Conservation (phyloP, 2,888 invertebrate genomes). For the Sialis fuliginosa region DNA sequence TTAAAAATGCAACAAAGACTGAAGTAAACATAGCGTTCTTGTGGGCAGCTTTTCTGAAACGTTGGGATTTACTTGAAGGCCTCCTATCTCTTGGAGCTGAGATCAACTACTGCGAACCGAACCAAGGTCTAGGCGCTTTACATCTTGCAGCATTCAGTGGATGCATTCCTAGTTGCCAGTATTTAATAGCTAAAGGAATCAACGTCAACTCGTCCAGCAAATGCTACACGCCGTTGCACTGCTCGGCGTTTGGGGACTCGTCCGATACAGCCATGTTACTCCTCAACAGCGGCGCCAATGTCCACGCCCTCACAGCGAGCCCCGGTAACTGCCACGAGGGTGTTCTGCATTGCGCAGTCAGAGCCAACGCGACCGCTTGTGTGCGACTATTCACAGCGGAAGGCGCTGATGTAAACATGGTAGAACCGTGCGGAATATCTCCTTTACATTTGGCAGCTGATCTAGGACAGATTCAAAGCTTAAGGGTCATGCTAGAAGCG, state of each 20-base stretch:
- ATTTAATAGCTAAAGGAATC: slow-evolving; percentile 46
- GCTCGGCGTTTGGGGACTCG: slow-evolving; percentile 78
- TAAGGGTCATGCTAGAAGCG: slow-evolving; percentile 55
- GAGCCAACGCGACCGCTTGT: slow-evolving; percentile 69
- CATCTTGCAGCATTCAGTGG: slow-evolving; percentile 66
- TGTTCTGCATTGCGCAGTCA: slow-evolving; percentile 67
- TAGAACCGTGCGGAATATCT: slow-evolving; percentile 59
- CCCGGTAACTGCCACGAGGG: slow-evolving; percentile 48
- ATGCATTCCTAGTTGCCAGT: slow-evolving; percentile 50
- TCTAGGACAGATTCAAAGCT: slow-evolving; percentile 55
- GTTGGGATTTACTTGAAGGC: slow-evolving; percentile 43
- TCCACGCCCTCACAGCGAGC: slow-evolving; percentile 43
- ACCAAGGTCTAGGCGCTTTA: slow-evolving; percentile 51
- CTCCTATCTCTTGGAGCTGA: slow-evolving; percentile 52
- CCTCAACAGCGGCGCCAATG: slow-evolving; percentile 49
- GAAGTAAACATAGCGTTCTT: slow-evolving; percentile 56
- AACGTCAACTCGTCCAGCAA: slow-evolving; percentile 51
- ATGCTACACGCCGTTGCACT: slow-evolving; percentile 69
- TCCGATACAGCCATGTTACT: slow-evolving; percentile 63
- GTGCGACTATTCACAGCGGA: slow-evolving; percentile 54
- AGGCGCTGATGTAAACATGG: slow-evolving; percentile 57
- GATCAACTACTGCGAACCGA: slow-evolving; percentile 48
- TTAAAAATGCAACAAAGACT: slow-evolving; percentile 37
- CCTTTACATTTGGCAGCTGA: slow-evolving; percentile 69
- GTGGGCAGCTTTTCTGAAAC: slow-evolving; percentile 57